Evolutionary conservation across 2,797 vertebrate genomes (phyloP).

Genomic region (Myioborus melanocephalus): DNA sequence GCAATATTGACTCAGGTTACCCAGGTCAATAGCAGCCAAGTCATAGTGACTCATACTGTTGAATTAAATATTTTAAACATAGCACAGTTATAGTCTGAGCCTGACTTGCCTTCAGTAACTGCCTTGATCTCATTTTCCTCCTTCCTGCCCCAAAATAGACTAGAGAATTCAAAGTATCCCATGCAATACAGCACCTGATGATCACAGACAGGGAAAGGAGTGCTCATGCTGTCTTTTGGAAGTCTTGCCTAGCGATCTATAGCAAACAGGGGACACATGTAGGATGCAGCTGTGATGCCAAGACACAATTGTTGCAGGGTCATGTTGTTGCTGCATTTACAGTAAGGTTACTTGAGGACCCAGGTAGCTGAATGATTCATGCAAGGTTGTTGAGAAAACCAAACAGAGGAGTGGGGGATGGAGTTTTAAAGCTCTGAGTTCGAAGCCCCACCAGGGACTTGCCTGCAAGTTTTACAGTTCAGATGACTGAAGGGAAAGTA

Average conservation of each 20-base stretch:
- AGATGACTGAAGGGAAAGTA: neutral
- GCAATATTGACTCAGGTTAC: conserved; percentile 57
- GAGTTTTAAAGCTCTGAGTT: neutral
- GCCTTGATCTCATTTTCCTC: conserved; percentile 40
- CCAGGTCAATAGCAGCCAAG: conserved; percentile 63
- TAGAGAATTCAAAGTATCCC: conserved; percentile 6
- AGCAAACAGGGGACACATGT: neutral
- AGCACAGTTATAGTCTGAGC: conserved; percentile 5
- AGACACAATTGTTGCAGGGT: neutral
- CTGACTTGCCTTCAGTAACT: conserved; percentile 12
- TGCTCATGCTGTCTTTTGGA: neutral
- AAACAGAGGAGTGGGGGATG: neutral
- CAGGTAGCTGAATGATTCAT: neutral
- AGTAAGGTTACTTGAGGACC: neutral
- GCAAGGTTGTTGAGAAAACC: neutral
- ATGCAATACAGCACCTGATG: neutral
- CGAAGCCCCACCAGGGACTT: neutral
- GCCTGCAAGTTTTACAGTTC: neutral
- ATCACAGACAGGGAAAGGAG: conserved; percentile 16
- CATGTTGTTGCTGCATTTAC: neutral
- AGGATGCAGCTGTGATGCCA: neutral
- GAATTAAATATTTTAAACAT: conserved; percentile 62
- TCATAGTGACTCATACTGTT: conserved; percentile 36
- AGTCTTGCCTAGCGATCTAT: neutral
- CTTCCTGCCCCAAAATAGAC: neutral